Conservation (phyloP, 1,140 invertebrate genomes). For the Hormaphis cornu region DNA sequence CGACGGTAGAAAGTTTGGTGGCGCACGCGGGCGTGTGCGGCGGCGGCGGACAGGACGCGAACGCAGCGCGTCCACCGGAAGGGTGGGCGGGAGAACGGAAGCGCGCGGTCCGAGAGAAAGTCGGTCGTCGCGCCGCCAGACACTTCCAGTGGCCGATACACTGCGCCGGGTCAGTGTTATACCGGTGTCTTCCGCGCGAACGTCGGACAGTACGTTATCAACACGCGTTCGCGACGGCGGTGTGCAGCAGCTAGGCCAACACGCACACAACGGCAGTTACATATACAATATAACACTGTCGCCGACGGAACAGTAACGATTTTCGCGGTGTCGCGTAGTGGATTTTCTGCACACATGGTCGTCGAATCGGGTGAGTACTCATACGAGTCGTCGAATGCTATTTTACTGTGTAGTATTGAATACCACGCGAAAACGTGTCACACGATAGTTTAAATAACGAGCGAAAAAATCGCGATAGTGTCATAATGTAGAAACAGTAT, state of each 20-base stretch:
- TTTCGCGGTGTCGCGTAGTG: background rate
- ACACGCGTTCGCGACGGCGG: slow-evolving; percentile 13
- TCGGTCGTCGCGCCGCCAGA: slow-evolving; percentile 23
- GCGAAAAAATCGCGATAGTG: too few relatives aligned
- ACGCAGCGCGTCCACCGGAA: background rate
- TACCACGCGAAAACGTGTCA: too few relatives aligned
- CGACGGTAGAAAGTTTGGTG: slow-evolving; percentile 17
- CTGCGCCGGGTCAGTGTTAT: slow-evolving; percentile 28
- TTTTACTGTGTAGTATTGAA: too few relatives aligned
- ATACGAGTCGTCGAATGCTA: too few relatives aligned
- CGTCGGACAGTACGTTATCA: slow-evolving; percentile 12
- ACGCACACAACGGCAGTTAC: background rate
- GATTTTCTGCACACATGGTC: slow-evolving; percentile 13
- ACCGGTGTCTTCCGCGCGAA: slow-evolving; percentile 20
- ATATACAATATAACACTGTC: background rate
- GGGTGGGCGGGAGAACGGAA: slow-evolving; percentile 4
- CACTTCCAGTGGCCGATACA: background rate
- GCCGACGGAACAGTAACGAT: background rate
- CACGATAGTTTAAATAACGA: too few relatives aligned
- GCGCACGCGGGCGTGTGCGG: background rate
- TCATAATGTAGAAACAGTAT: too few relatives aligned
- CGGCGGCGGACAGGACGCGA: background rate
- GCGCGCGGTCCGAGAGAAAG: slow-evolving; percentile 24
- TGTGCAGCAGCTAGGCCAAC: background rate
- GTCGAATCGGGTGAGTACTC: slow-evolving; percentile 4